phyloP scores from a whole-genome alignment of 37 sponge, comb jelly and placozoan genomes.

The Geodia barretti region DNA sequence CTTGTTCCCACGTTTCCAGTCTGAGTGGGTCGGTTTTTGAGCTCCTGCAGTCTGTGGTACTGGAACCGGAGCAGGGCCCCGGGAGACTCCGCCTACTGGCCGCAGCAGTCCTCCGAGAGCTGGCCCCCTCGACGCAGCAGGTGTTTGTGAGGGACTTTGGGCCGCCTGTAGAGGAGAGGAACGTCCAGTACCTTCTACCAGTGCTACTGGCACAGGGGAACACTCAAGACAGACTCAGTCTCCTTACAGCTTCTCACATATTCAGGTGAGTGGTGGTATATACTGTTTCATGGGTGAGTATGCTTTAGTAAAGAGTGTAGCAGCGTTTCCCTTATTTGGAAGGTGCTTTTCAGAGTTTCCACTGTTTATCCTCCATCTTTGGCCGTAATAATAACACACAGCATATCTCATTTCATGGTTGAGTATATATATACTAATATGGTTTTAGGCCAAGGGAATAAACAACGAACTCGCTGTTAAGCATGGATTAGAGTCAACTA shows the following conservation, averaged over 20 bases:
- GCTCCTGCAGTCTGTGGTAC: slow-evolving; percentile 42
- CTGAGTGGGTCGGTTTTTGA: slow-evolving; percentile 9
- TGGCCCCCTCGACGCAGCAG: slow-evolving; percentile 49
- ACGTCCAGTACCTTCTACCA: slow-evolving; percentile 61
- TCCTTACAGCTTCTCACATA: slow-evolving; percentile 16
- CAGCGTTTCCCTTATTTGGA: too few relatives aligned
- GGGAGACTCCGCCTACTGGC: slow-evolving; percentile 45
- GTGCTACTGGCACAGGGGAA: slow-evolving; percentile 66
- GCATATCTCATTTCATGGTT: too few relatives aligned
- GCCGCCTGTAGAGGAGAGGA: slow-evolving; percentile 63
- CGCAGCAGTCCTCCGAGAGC: slow-evolving; percentile 56
- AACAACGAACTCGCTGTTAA: too few relatives aligned
- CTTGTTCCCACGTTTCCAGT: slow-evolving; percentile 5
- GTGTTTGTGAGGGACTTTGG: slow-evolving; percentile 39
- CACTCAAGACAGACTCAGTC: slow-evolving; percentile 19
- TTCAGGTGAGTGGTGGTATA: too few relatives aligned
- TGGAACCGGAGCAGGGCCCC: slow-evolving; percentile 82
- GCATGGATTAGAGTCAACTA: too few relatives aligned
- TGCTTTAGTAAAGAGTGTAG: too few relatives aligned
- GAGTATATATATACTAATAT: too few relatives aligned
- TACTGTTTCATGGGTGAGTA: too few relatives aligned
- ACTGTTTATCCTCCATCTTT: too few relatives aligned
- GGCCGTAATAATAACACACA: too few relatives aligned
- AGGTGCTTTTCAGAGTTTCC: too few relatives aligned
- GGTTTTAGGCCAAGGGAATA: too few relatives aligned